These are phyloP conservation scores for Odontocolon sp. DNA, from an alignment of 2,888 invertebrate genomes.

Conservation along the genomic window DNA sequence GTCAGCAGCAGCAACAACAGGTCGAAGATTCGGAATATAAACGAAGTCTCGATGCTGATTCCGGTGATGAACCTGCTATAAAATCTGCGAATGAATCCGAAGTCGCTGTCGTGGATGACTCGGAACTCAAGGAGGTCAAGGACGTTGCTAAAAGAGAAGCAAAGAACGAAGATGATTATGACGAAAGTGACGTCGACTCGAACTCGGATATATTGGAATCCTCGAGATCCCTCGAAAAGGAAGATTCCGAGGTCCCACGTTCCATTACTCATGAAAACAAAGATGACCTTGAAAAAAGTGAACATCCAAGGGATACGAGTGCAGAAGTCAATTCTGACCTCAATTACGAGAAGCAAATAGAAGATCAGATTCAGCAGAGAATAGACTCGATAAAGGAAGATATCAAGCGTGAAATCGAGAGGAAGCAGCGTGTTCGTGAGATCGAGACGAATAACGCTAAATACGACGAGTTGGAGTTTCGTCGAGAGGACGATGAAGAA, in stretches of 20 bases:
- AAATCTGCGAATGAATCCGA: slow-evolving; percentile 29
- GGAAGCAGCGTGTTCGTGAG: slow-evolving; percentile 62
- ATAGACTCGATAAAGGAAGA: slow-evolving; percentile 79
- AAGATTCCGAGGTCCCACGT: slow-evolving; percentile 12
- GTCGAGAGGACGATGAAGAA: slow-evolving; percentile 54
- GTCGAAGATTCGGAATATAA: slow-evolving; percentile 44
- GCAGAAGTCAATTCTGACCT: slow-evolving; percentile 47
- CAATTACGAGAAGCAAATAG: slow-evolving; percentile 71
- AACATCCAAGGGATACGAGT: slow-evolving; percentile 9
- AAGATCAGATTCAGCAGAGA: slow-evolving; percentile 77
- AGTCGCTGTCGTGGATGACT: slow-evolving; percentile 12
- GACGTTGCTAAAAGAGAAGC: slow-evolving; percentile 38
- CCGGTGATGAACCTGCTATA: slow-evolving; percentile 16
- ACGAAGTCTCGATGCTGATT: neutral
- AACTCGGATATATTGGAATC: slow-evolving; percentile 18
- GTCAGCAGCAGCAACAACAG: neutral
- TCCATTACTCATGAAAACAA: slow-evolving; percentile 5
- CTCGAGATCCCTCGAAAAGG: neutral
- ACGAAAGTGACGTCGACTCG: slow-evolving; percentile 33
- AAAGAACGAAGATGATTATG: slow-evolving; percentile 44
- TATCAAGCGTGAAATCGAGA: slow-evolving; percentile 77
- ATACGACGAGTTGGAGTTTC: slow-evolving; percentile 68
- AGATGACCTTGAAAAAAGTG: slow-evolving; percentile 29
- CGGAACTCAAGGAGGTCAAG: slow-evolving; percentile 4
- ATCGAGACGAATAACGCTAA: slow-evolving; percentile 72